Evolutionary conservation across 2,113 vertebrate species (phyloP), one percentile per base, ranked within the genome.

Genomic region (Rhinogobius similis): DNA sequence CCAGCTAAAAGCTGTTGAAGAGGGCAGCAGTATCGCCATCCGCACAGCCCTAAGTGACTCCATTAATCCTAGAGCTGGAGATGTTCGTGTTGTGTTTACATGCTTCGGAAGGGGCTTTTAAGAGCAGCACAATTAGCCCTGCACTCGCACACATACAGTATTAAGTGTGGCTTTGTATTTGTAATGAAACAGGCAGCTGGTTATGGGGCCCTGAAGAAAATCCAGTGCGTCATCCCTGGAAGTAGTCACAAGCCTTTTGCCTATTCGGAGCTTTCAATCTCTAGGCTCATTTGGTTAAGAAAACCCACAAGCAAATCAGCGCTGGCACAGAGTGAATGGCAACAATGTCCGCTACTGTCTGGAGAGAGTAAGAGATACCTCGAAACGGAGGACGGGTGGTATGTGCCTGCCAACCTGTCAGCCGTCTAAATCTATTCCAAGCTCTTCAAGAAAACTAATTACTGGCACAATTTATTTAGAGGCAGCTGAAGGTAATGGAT

Each of bases 221-320:
- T 39, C 10, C 53, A 36, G 67, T 86, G 89, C 90, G 70, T 89
- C 88, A 87, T 62, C 56, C 32, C 62, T 50, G 79, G 79, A 83
- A 70, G 58, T 61, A 70, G 67, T 79, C 53, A 26, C 63, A 73
- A 70, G 66, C 77, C 68, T 61, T 84, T 79, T 77, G 68, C 73
- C 46, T 75, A 64, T 75, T 24, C 12, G 6, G n/a, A 65, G 69
- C 64, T 23, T 71, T 82, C 65, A 72, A 71, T 72, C 59, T 68
- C 76, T 66, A 67, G 10, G 73, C 77, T 88, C 73, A 86, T 90
- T 91, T 90, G 85, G 77, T 82, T 88, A 86, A 81, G 79, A 82
- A 89, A 86, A 77, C 64, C 64, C 27, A 48, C 73, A 77, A 85
- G 77, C 83, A 87, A 90, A 89, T 90, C 43, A 81, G 67, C 5